Evolutionary conservation across 2,113 vertebrate species (phyloP), one percentile per base, ranked within the genome.

Genomic region (Halcyon malimbica): DNA sequence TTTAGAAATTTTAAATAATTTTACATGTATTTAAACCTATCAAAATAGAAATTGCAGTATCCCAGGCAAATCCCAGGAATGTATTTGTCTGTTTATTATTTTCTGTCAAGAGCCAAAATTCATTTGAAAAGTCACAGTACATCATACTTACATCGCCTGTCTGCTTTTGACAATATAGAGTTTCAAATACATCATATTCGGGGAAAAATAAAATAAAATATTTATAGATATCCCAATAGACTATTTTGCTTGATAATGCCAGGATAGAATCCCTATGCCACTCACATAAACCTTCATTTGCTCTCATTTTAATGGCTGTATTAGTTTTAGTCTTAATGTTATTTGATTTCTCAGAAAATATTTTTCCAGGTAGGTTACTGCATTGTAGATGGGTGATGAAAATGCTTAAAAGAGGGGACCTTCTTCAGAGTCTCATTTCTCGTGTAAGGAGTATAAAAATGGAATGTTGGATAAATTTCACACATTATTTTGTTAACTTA

Each of bases 261-360:
- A 68, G 62, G 9, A 26, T 82, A 67, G 48, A 90, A 83, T 70
- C 13, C 31, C 28, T 76, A 13, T 57, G 16, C 28, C 50, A 70
- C 70, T 94, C 9, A 2, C 25, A 57, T 76, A 92, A 93, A 77
- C 80, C 68, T 90, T 85, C 64, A 88, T 83, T 74, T 15, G 6
- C 11, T n/a, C 16, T 81, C 76, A 65, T 90, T 89, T 89, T 91
- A 82, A 90, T 73, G 86, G 18, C 19, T 80, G 90, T 90, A 74
- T 95, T 82, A 54, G 31, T 91, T 95, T 96, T 92, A 79, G 12
- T 54, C 37, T 48, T 73, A 83, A 83, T 31, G 21, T 29, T 85
- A 76, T 83, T 92, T 94, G 33, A 70, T 83, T 88, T 94, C 44
- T 80, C 68, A 93, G 82, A 90, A 89, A 92, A 65, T 79, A 73